Evolutionary conservation across 2,113 vertebrate genomes (phyloP).

Genomic region (Pollimyrus isidori): DNA sequence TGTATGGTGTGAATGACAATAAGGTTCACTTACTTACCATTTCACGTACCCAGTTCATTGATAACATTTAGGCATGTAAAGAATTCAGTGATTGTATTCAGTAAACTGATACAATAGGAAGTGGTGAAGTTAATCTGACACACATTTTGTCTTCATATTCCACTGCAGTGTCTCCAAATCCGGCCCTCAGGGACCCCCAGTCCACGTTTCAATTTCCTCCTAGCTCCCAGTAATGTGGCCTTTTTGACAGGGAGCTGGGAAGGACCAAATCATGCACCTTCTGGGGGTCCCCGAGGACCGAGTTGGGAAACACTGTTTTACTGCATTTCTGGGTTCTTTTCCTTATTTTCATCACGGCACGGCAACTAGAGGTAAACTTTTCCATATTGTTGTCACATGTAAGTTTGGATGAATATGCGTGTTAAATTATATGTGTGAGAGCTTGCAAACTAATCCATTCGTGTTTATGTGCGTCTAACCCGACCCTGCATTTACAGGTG

Average conservation of each 20-base stretch:
- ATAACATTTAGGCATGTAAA: neutral
- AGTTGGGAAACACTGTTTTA: neutral
- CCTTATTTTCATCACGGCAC: no score
- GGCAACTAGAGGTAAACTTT: neutral
- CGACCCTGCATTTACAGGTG: constrained; percentile 63
- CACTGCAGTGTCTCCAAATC: neutral
- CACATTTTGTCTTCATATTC: neutral
- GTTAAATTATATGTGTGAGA: neutral
- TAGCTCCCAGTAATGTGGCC: neutral
- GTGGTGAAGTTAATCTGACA: neutral
- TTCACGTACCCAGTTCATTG: neutral
- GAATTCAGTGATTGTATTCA: neutral
- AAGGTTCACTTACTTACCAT: neutral
- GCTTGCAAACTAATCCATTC: neutral
- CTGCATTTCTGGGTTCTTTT: neutral
- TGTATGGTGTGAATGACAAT: no score
- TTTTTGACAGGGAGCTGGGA: neutral
- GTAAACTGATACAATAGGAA: neutral
- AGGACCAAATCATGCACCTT: neutral
- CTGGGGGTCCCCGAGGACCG: neutral
- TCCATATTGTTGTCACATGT: neutral
- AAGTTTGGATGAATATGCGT: neutral
- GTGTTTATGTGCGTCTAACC: neutral
- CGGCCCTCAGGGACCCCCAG: neutral
- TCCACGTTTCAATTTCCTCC: neutral